phyloP scores from a whole-genome alignment of 2,888 invertebrate genomes.

The Synanthedon tipuliformis region DNA sequence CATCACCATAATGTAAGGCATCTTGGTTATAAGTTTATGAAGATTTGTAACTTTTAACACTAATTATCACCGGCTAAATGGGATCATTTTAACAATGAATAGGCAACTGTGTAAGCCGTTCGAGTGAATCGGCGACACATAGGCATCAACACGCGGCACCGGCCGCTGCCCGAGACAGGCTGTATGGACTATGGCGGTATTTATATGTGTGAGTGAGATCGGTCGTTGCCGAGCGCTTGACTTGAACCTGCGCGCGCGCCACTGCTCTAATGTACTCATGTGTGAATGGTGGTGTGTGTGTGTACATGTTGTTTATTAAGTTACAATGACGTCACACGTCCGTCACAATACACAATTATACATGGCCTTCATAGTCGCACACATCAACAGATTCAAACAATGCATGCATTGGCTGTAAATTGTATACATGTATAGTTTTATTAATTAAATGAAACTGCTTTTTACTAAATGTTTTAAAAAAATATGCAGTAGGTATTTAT shows the following conservation, averaged over 20 bases:
- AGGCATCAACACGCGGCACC: neutral
- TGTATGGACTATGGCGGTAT: constrained; percentile 19
- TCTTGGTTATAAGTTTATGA: constrained; percentile 15
- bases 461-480: too few relatives aligned
- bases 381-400: neutral
- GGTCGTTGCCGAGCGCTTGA: constrained; percentile 12
- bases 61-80: constrained; percentile 25
- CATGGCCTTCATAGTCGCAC: constrained; percentile 55
- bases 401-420: neutral
- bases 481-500: too few relatives aligned
- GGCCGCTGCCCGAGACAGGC: constrained; percentile 28
- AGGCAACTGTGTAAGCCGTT: constrained; percentile 10
- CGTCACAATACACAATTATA: constrained; percentile 16
- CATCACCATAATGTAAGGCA: constrained; percentile 67
- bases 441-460: too few relatives aligned
- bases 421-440: too few relatives aligned
- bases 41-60: constrained; percentile 1
- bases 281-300: constrained; percentile 12
- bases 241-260: too few relatives aligned
- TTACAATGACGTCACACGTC: constrained; percentile 30
- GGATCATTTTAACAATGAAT: constrained; percentile 28
- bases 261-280: neutral
- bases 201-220: constrained; percentile 47
- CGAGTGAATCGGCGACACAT: constrained; percentile 15
- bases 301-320: constrained; percentile 22